Conservation (phyloP, 2,797 vertebrate species). For the Garrulus glandarius region DNA sequence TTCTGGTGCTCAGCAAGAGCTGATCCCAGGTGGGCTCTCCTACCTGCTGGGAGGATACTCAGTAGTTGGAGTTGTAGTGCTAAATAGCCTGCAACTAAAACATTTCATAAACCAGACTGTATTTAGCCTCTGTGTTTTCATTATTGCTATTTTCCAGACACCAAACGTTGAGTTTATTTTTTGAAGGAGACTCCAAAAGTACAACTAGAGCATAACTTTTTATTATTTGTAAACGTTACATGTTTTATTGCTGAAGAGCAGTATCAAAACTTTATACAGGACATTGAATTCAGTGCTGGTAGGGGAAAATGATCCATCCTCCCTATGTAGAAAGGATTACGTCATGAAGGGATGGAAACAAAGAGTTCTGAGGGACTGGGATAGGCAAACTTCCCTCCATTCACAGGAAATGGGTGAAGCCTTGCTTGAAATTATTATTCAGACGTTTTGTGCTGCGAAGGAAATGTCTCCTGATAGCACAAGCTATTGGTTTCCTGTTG, state of each 20-base stretch:
- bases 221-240: neutral
- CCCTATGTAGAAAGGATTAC: constrained; percentile 5
- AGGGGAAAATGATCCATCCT: constrained; percentile 25
- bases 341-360: constrained; percentile 59
- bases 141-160: neutral
- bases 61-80: neutral
- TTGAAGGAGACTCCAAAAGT: neutral
- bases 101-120: neutral
- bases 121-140: neutral
- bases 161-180: neutral
- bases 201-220: neutral
- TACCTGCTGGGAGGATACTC: neutral
- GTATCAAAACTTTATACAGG: neutral
- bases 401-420: constrained; percentile 93
- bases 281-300: neutral
- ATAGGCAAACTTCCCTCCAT: constrained; percentile 79
- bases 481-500: constrained; percentile 92
- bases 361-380: constrained; percentile 62
- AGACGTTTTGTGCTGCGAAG: constrained; percentile 83
- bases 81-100: neutral
- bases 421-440: constrained; percentile 84
- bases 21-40: neutral
- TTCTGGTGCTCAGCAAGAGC: neutral
- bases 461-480: constrained; percentile 92
- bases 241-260: neutral